A percentile compares a stretch with the other conserved stretches of the same genome.
Conservation (phyloP, 2,113 vertebrate species). For the Siniperca chuatsi region DNA sequence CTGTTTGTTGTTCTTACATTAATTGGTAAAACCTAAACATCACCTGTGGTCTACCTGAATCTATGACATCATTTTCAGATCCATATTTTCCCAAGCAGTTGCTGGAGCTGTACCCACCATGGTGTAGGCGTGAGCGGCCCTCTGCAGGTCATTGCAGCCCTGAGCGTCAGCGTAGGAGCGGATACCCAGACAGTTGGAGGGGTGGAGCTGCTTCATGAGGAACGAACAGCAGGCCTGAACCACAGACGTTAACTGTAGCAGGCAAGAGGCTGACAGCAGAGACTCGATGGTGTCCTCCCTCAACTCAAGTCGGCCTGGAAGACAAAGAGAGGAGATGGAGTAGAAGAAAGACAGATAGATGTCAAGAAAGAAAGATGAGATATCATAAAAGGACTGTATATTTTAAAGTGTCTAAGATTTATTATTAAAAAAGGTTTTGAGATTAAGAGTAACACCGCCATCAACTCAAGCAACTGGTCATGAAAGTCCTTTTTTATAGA, state of each 20-base stretch:
- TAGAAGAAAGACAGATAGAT: not conserved
- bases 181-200: constrained; percentile 98
- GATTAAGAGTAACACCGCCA: not conserved
- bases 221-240: constrained; percentile 97
- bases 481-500: not conserved
- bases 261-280: constrained; percentile 95
- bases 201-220: constrained; percentile 98
- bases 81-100: not conserved
- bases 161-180: constrained; percentile 97
- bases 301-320: constrained; percentile 93
- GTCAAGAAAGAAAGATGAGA: not conserved
- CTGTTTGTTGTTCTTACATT: not conserved
- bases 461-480: not conserved
- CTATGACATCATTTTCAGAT: not conserved
- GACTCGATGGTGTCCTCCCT: constrained; percentile 98
- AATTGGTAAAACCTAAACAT: not conserved
- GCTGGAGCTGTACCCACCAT: constrained; percentile 87
- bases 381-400: not conserved
- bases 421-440: constrained; percentile 3
- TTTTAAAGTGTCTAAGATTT: not conserved
- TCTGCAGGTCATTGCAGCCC: constrained; percentile 95
- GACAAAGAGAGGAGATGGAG: not conserved
- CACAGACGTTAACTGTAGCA: constrained; percentile 95
- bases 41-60: not conserved
- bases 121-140: constrained; percentile 96